Percentiles rank a stretch among this genome's conserved stretches.
Conservation (phyloP, 2,888 invertebrate genomes). For the Adineta ricciae region DNA sequence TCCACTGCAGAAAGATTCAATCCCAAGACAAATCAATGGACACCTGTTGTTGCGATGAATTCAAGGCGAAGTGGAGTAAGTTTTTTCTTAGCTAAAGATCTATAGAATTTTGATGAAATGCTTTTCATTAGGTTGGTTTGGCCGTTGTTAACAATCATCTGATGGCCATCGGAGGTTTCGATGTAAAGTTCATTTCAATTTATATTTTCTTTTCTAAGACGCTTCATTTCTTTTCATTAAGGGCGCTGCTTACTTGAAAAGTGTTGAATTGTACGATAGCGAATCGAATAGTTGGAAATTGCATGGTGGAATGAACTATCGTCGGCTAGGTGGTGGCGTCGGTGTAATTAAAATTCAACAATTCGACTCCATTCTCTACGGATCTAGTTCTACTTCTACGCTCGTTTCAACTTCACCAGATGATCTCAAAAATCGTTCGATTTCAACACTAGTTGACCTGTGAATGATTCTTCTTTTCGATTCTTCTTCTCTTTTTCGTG, state of each 20-base stretch:
- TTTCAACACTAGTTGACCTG: slow-evolving; percentile 9
- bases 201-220: too few relatives aligned
- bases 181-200: too few relatives aligned
- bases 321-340: slow-evolving; percentile 87
- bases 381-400: not conserved
- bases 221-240: too few relatives aligned
- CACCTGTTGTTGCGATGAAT: slow-evolving; percentile 84
- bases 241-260: slow-evolving; percentile 91
- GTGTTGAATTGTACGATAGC: slow-evolving; percentile 92
- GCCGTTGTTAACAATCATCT: too few relatives aligned
- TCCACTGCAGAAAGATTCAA: slow-evolving; percentile 87
- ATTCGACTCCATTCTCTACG: not conserved
- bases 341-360: slow-evolving; percentile 52
- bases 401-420: not conserved
- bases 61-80: too few relatives aligned
- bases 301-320: slow-evolving; percentile 95
- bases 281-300: slow-evolving; percentile 93
- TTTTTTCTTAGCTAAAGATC: too few relatives aligned
- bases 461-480: not conserved
- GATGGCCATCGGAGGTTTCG: too few relatives aligned
- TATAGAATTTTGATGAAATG: too few relatives aligned
- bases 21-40: slow-evolving; percentile 93
- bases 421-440: slow-evolving; percentile 13
- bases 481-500: not conserved
- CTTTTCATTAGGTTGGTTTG: too few relatives aligned